Evolutionary conservation across 2,888 invertebrate genomes (phyloP).

Genomic region (Salticus scenicus): DNA sequence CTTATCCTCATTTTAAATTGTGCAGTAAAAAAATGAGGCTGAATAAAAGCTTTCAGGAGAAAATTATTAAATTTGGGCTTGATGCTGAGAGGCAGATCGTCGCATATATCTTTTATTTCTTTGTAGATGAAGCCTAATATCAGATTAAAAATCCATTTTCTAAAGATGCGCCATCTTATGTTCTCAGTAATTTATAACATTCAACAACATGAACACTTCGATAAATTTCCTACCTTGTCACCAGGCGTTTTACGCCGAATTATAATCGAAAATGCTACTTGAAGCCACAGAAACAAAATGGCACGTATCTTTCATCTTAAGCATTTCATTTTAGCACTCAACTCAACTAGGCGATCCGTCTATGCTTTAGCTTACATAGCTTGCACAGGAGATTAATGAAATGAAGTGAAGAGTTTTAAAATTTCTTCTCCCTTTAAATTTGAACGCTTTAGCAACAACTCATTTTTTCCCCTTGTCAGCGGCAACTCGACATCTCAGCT

Average conservation of each 20-base stretch:
- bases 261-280: conserved; percentile 36
- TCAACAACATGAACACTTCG: conserved; percentile 57
- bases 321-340: conserved; percentile 65
- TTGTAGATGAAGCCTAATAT: conserved; percentile 17
- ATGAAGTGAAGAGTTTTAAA: conserved; percentile 65
- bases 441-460: conserved; percentile 36
- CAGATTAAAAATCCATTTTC: conserved; percentile 56
- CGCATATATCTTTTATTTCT: not conserved
- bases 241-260: conserved; percentile 41
- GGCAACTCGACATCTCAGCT: conserved; percentile 63
- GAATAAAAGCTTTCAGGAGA: not conserved
- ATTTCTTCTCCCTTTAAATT: conserved; percentile 44
- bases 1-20: not conserved
- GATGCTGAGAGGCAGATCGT: not conserved
- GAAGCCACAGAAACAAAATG: conserved; percentile 31
- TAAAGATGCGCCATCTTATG: conserved; percentile 32
- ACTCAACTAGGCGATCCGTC: conserved; percentile 61
- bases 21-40: not conserved
- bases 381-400: conserved; percentile 59
- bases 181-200: conserved; percentile 63
- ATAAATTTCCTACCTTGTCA: conserved; percentile 58
- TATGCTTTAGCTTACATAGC: conserved; percentile 51
- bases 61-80: conserved; percentile 1
- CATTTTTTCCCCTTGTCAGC: conserved; percentile 62
- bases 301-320: conserved; percentile 44